Evolutionary conservation across 1,140 invertebrate genomes (phyloP).

Genomic region (Lasioglossum albipes): DNA sequence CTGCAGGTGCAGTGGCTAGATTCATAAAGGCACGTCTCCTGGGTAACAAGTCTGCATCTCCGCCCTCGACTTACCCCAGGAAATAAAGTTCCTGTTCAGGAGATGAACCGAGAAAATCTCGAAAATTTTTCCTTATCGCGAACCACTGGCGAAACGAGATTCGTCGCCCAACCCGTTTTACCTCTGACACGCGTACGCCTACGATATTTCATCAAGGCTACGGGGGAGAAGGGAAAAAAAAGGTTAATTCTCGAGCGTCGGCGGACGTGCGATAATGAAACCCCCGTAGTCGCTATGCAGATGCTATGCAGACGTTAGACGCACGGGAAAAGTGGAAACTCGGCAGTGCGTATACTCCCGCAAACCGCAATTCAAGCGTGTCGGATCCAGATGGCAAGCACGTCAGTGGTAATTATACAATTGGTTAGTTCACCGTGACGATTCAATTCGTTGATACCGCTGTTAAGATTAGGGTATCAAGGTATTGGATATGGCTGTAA

Average conservation of each 20-base stretch:
- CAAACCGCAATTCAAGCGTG: conserved; percentile 15
- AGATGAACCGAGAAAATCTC: conserved; percentile 58
- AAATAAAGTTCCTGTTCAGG: conserved; percentile 57
- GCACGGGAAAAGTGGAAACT: neutral
- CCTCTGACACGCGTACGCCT: conserved; percentile 1
- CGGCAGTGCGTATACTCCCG: neutral
- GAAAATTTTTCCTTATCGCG: conserved; percentile 47
- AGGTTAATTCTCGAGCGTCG: no score
- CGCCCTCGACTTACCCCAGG: conserved; percentile 28
- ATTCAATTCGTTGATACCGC: neutral
- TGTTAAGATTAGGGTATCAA: no score
- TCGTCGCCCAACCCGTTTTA: conserved; percentile 1
- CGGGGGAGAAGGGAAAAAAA: no score
- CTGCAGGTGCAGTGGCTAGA: conserved; percentile 30
- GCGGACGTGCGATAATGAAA: neutral
- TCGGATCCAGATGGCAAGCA: conserved; percentile 3
- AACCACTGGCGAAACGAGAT: conserved; percentile 2
- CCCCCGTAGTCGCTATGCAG: neutral
- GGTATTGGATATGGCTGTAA: no score
- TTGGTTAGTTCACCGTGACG: neutral
- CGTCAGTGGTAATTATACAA: neutral
- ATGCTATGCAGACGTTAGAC: neutral
- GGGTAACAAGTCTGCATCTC: conserved; percentile 38
- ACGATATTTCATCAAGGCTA: no score
- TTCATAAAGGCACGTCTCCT: conserved; percentile 29